A percentile compares a stretch with the other conserved stretches of the same genome.
These are phyloP conservation scores for Hippocampus barbouri DNA, from an alignment of 2,113 vertebrate genomes.

Conservation along the genomic window DNA sequence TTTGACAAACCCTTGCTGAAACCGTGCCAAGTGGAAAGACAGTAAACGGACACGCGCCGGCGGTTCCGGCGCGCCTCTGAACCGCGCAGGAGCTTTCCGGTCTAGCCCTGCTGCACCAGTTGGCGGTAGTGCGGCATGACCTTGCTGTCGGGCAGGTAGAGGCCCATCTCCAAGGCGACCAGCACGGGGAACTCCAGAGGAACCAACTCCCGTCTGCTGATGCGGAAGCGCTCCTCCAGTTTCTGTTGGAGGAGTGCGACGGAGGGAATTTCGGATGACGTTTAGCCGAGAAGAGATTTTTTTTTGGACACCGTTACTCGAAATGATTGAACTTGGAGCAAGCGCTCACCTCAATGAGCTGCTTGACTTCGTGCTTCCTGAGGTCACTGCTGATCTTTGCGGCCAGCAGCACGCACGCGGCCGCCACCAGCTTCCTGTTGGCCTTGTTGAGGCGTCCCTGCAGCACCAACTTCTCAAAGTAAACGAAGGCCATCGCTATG, in stretches of 20 bases:
- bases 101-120: constrained; percentile 82
- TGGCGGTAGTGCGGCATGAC: constrained; percentile 95
- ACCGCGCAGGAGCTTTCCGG: no score
- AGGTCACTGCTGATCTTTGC: constrained; percentile 98
- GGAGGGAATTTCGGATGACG: not conserved
- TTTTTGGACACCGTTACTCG: no score
- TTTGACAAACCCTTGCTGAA: constrained; percentile 23
- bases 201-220: constrained; percentile 89
- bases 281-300: no score
- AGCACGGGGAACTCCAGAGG: constrained; percentile 92
- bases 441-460: constrained; percentile 95
- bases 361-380: constrained; percentile 88
- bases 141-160: constrained; percentile 93
- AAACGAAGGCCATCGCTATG: constrained; percentile 95
- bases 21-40: constrained; percentile 2
- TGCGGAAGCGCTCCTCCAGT: constrained; percentile 92
- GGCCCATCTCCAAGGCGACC: constrained; percentile 94
- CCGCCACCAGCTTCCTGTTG: constrained; percentile 95
- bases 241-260: constrained; percentile 69
- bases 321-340: no score
- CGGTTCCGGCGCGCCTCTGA: not conserved
- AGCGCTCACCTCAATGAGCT: constrained; percentile 89
- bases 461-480: constrained; percentile 97
- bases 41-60: not conserved
- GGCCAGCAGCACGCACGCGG: constrained; percentile 89